Evolutionary conservation across 2,797 vertebrate genomes (phyloP).

Genomic region (Lepilemur ruficaudatus): DNA sequence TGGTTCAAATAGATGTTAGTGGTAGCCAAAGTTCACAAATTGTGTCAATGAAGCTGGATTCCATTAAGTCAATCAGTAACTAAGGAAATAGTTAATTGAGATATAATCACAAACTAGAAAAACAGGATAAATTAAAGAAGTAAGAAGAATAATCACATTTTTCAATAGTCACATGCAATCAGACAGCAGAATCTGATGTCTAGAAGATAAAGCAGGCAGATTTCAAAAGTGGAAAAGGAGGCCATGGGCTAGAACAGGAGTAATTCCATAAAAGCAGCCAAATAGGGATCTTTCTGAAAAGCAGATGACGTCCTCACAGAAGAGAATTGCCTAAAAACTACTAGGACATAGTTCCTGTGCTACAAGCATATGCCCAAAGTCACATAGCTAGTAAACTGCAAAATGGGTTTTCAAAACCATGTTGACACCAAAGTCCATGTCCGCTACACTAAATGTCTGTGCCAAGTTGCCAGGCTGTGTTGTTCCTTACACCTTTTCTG

Average conservation of each 20-base stretch:
- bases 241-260: neutral
- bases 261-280: constrained; percentile 55
- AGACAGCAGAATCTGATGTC: constrained; percentile 67
- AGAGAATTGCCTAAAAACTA: constrained; percentile 33
- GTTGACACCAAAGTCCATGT: neutral
- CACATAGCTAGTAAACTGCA: constrained; percentile 24
- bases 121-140: constrained; percentile 73
- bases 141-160: constrained; percentile 69
- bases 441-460: neutral
- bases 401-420: constrained; percentile 22
- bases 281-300: constrained; percentile 58
- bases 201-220: constrained; percentile 66
- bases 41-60: constrained; percentile 73
- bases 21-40: constrained; percentile 76
- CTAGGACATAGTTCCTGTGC: constrained; percentile 21
- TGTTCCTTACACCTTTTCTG: neutral
- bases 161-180: constrained; percentile 65
- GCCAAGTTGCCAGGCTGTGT: neutral
- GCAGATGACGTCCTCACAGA: constrained; percentile 33
- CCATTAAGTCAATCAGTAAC: constrained; percentile 80
- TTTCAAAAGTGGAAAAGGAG: constrained; percentile 64
- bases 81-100: constrained; percentile 78
- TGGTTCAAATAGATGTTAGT: constrained; percentile 66
- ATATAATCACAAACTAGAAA: constrained; percentile 75
- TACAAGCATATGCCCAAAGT: neutral